phyloP scores from a whole-genome alignment of 2,797 vertebrate genomes.

The Benthosema pterotum region DNA sequence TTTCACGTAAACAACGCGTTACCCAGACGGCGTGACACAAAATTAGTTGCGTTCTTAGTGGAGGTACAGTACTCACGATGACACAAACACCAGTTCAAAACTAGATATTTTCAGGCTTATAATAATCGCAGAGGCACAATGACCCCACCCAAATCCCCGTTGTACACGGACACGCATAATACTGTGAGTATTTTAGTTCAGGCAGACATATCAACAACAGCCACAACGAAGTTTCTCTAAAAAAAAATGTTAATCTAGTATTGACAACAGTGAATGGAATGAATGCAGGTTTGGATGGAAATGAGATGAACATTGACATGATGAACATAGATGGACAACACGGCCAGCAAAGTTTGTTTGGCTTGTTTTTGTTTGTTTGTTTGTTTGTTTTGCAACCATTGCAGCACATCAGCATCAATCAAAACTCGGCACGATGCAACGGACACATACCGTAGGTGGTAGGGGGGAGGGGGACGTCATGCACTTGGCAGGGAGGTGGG shows the following conservation, averaged over 20 bases:
- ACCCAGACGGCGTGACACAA: too few relatives aligned
- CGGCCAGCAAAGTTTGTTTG: conserved; percentile 35
- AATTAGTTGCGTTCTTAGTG: too few relatives aligned
- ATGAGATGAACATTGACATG: conserved; percentile 57
- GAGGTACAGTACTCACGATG: too few relatives aligned
- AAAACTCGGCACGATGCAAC: conserved; percentile 68
- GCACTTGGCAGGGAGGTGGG: conserved; percentile 63
- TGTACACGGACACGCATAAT: neutral
- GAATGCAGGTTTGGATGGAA: conserved; percentile 52
- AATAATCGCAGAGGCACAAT: too few relatives aligned
- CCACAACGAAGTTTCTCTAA: conserved; percentile 50
- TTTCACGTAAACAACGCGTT: too few relatives aligned
- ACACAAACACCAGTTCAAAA: too few relatives aligned
- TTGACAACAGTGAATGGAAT: conserved; percentile 29
- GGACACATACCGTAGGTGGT: conserved; percentile 20
- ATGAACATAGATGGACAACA: conserved; percentile 33
- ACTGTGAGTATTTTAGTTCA: conserved; percentile 31
- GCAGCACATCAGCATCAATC: conserved; percentile 73
- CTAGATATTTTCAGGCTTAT: too few relatives aligned
- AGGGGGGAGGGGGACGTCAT: conserved; percentile 59
- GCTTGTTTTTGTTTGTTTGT: conserved; percentile 41
- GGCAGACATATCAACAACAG: conserved; percentile 17
- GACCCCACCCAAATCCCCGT: too few relatives aligned
- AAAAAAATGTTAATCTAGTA: conserved; percentile 58
- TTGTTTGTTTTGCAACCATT: conserved; percentile 79